phyloP scores from a whole-genome alignment of 2,113 vertebrate genomes.

The Misgurnus mizolepis region DNA sequence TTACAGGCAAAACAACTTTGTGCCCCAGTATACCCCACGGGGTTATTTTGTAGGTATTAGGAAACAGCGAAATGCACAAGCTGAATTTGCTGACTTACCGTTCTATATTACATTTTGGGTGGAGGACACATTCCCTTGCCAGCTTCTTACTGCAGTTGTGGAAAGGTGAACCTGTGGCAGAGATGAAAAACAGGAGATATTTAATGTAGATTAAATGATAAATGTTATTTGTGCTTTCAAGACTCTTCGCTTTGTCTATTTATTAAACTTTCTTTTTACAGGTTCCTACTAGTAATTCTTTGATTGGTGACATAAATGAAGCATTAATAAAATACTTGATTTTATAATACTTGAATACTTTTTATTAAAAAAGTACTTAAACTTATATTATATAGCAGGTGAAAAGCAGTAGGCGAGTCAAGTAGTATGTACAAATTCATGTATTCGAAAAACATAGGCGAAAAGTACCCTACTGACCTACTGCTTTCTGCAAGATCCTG shows the following conservation, averaged over 20 bases:
- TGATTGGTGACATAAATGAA: no score
- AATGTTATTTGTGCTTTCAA: conserved; percentile 32
- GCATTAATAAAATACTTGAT: no score
- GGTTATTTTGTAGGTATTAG: conserved; percentile 65
- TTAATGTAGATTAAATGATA: conserved; percentile 19
- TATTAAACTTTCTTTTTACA: no score
- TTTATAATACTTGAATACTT: no score
- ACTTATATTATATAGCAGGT: no score
- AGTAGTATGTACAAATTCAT: no score
- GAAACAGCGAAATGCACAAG: conserved; percentile 55
- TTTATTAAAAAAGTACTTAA: no score
- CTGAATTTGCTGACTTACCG: conserved; percentile 56
- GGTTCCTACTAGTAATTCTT: no score
- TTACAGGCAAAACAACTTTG: conserved; percentile 63
- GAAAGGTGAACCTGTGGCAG: conserved; percentile 44
- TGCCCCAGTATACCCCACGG: conserved; percentile 62
- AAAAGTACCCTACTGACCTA: no score
- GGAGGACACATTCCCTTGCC: conserved; percentile 45
- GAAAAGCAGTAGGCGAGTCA: no score
- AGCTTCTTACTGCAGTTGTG: conserved; percentile 37
- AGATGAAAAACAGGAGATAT: conserved; percentile 31
- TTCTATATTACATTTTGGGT: conserved; percentile 51
- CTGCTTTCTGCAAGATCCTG: no score
- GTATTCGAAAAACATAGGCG: no score
- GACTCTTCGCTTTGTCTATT: background rate